phyloP scores from a whole-genome alignment of 2,113 vertebrate genomes.

The Mus musculus region GRCm39 chr11:67571501-67572000 shows the following conservation, averaged over 20 bases:
- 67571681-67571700: neutral
- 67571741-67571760: neutral
- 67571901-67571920: no score
- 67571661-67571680: neutral
- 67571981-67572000: neutral
- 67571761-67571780: no score
- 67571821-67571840: neutral
- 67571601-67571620: no score
- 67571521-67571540: neutral
- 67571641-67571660: neutral
- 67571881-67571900: no score
- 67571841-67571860: neutral
- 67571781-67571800: neutral
- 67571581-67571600: no score
- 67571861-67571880: no score
- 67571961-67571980: accelerated
- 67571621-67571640: no score
- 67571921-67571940: neutral
- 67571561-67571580: neutral
- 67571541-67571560: neutral
- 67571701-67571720: neutral
- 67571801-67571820: neutral
- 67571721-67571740: neutral
- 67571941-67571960: neutral
- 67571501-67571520: neutral